phyloP scores from a whole-genome alignment of 2,888 invertebrate genomes.

The Augiades crinisus region DNA sequence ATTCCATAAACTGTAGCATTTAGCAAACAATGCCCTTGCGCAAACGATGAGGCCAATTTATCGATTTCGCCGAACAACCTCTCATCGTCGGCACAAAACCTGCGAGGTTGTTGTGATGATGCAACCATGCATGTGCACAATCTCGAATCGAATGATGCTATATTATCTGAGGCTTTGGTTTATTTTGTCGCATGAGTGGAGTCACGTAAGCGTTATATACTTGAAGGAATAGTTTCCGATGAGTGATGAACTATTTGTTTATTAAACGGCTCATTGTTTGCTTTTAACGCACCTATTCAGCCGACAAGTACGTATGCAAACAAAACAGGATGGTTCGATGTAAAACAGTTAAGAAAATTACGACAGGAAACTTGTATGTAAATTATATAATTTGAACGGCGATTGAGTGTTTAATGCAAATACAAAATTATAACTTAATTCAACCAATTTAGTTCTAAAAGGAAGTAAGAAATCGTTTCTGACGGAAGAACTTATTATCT shows the following conservation, averaged over 20 bases:
- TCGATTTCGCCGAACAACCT: background rate
- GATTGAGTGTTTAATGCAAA: background rate
- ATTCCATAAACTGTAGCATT: background rate
- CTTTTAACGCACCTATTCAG: background rate
- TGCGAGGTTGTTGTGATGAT: constrained; percentile 8
- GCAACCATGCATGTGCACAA: constrained; percentile 16
- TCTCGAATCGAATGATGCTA: constrained; percentile 20
- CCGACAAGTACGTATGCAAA: background rate
- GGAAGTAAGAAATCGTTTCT: too few species aligned
- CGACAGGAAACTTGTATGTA: too few species aligned
- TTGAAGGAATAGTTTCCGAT: constrained; percentile 1
- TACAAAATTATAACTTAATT: too few species aligned
- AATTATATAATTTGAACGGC: too few species aligned
- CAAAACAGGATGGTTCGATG: background rate
- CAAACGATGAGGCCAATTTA: background rate
- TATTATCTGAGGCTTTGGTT: constrained; percentile 37
- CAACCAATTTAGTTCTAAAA: too few species aligned
- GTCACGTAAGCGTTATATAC: constrained; percentile 54
- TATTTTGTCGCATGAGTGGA: constrained; percentile 41
- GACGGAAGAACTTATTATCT: too few species aligned
- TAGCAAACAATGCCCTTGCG: background rate
- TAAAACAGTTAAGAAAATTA: too few species aligned
- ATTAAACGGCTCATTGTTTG: constrained; percentile 1
- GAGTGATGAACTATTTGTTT: constrained; percentile 4
- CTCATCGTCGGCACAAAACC: constrained; percentile 4